Evolutionary conservation across 2,888 invertebrate species (phyloP), one percentile per base, ranked within the genome.

Genomic region (Oscheius myriophilus): DNA sequence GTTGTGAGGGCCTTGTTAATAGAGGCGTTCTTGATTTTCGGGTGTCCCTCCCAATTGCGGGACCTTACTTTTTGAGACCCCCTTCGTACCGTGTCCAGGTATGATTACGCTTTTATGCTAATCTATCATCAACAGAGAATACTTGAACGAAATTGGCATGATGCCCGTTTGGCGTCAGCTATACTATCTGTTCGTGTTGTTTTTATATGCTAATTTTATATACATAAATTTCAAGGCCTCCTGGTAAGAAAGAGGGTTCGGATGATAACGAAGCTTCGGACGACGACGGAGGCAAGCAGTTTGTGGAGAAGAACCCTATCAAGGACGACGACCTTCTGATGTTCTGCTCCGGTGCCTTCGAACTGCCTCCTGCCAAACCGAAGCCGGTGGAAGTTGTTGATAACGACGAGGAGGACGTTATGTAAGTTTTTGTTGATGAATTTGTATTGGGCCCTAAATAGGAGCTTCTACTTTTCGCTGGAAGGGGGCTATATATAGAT

Each of bases 271-370:
- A 61, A n/a, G 18, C 25, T 11, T 26, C 49, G 25, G 49, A 61
- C 1, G 61, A 61, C 33, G 49, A 49, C 39, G 49, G n/a, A 9
- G 16, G n/a, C 16, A 16, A 39, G 11, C 21, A 18, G 16, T 52
- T 12, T 18, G 41, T 51, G 51, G 51, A n/a, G 16, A 53, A 62
- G 9, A 43, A 69, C 1, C 62, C n/a, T 0, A 43, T 46, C 12
- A 51, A 66, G 1, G 54, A 49, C 14, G 57, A 51, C 52, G 70
- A 70, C 26, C 26, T 70, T 26, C 43, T 67, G 1, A 62, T 25
- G 52, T 55, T 66, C 14, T 70, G 70, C 16, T 66, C 66, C 4
- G 70, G 70, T 1, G 25, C 49, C 14, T 70, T 70, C 21, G 55
- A 64, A 0, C 7, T 58, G 4, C 45, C 58, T 6, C 33, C 39